phyloP scores from a whole-genome alignment of 2,888 invertebrate genomes.

The Drosophila nr. perissopoda region DNA sequence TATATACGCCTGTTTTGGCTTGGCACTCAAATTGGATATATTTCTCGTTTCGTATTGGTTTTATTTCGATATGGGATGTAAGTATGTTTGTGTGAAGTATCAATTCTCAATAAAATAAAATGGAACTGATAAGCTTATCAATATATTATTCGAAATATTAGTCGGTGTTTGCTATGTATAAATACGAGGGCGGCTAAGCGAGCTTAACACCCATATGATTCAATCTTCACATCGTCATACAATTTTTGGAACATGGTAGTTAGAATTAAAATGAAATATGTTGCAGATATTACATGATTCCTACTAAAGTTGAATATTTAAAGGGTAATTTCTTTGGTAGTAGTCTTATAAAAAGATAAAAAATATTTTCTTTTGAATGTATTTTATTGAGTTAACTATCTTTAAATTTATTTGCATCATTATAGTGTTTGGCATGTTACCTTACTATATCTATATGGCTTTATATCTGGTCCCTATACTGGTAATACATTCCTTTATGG shows the following conservation, averaged over 20 bases:
- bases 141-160: neutral
- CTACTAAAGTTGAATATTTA: neutral
- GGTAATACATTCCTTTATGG: conserved; percentile 94
- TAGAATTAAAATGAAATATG: neutral
- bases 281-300: neutral
- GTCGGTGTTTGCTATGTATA: neutral
- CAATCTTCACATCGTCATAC: neutral
- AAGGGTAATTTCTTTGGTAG: neutral
- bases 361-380: neutral
- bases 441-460: conserved; percentile 85
- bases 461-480: conserved; percentile 94
- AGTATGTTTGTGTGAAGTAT: conserved; percentile 49
- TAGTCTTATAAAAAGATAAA: neutral
- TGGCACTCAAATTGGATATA: conserved; percentile 92
- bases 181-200: neutral
- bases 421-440: conserved; percentile 72
- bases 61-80: conserved; percentile 72
- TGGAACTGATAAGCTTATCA: conserved; percentile 20
- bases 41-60: conserved; percentile 88
- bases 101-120: neutral
- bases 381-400: neutral
- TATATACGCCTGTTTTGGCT: conserved; percentile 91
- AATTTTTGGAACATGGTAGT: neutral
- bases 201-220: neutral
- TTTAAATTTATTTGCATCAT: neutral